phyloP scores from a whole-genome alignment of 2,113 vertebrate species.

The Passer domesticus region DNA sequence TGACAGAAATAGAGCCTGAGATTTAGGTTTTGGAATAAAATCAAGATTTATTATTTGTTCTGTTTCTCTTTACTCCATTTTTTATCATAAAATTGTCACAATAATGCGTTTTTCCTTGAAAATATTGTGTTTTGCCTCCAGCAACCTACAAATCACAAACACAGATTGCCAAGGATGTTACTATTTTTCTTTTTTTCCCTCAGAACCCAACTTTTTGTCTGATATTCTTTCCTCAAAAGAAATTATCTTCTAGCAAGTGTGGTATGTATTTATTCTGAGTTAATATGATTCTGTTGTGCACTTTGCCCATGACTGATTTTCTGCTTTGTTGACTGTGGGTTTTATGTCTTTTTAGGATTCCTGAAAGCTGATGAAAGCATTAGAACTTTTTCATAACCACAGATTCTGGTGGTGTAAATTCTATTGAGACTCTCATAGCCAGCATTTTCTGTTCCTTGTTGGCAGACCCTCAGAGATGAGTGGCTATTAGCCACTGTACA shows the following conservation, averaged over 20 bases:
- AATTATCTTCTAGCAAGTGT: not conserved
- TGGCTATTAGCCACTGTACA: not conserved
- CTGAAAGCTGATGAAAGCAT: not conserved
- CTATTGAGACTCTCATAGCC: not conserved
- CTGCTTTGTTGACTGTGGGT: not conserved
- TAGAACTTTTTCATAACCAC: not conserved
- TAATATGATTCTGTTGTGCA: not conserved
- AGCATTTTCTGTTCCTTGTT: not conserved
- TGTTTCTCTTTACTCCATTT: not conserved
- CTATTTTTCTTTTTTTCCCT: not conserved
- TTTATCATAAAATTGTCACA: conserved; percentile 41
- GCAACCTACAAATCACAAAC: conserved; percentile 30
- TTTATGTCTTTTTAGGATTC: not conserved
- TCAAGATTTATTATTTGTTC: not conserved
- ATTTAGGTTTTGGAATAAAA: not conserved
- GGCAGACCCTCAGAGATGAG: not conserved
- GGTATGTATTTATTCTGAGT: not conserved
- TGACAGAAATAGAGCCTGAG: not conserved
- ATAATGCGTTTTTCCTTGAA: conserved; percentile 9
- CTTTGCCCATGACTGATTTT: not conserved
- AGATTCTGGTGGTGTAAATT: not conserved
- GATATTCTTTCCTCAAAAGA: not conserved
- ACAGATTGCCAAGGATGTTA: not conserved
- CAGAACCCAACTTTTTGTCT: not conserved
- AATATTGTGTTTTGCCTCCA: conserved; percentile 19